A percentile compares a stretch with the other conserved stretches of the same genome.
Evolutionary conservation across 1,140 invertebrate species (phyloP).

Genomic region (Drosophila arizonae): DNA sequence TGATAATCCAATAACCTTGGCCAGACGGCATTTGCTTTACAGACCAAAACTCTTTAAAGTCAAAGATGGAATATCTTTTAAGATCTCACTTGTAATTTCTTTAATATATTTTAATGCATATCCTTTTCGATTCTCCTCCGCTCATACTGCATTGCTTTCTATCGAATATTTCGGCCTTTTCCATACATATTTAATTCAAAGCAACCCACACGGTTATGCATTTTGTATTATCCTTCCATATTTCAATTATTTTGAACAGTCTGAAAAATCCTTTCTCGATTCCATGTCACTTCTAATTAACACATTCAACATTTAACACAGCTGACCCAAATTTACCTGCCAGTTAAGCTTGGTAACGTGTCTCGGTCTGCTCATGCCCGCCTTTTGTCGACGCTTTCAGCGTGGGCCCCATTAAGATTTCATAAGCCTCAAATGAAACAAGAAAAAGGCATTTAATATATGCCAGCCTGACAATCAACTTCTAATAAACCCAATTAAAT

Average conservation of each 20-base stretch:
- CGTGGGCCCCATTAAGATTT: slow-evolving; percentile 61
- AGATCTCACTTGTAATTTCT: too few species aligned
- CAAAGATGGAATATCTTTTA: too few species aligned
- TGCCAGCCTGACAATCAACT: slow-evolving; percentile 57
- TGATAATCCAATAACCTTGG: slow-evolving; percentile 14
- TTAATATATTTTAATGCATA: too few species aligned
- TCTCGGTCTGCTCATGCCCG: background rate
- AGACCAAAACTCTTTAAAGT: background rate
- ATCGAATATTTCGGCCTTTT: background rate
- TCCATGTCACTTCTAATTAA: slow-evolving; percentile 46
- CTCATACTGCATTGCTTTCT: background rate
- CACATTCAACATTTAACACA: slow-evolving; percentile 23
- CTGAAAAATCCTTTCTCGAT: slow-evolving; percentile 35
- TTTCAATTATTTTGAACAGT: background rate
- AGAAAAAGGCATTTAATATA: slow-evolving; percentile 67
- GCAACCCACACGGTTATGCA: background rate
- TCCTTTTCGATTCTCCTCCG: too few species aligned
- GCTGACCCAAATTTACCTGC: slow-evolving; percentile 29
- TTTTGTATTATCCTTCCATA: background rate
- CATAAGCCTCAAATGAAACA: slow-evolving; percentile 65
- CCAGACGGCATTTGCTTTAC: background rate
- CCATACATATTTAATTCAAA: background rate
- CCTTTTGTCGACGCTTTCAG: slow-evolving; percentile 55
- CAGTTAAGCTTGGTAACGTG: background rate
- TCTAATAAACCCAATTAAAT: slow-evolving; percentile 68